phyloP scores from a whole-genome alignment of 64 coral and sea anemone genomes.

The Montipora sp. region DNA sequence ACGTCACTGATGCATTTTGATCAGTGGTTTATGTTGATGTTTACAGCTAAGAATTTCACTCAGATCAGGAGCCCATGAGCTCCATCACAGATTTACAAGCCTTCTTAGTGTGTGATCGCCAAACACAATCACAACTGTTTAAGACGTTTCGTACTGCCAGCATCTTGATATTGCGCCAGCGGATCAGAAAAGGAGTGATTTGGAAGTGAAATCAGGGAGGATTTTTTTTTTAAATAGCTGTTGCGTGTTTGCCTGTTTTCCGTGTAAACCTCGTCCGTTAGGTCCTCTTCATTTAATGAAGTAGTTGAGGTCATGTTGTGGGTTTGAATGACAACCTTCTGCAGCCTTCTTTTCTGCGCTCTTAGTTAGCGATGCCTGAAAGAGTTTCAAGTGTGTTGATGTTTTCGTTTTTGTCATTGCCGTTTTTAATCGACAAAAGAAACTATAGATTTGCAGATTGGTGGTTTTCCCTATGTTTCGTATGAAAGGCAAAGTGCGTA shows the following conservation, averaged over 20 bases:
- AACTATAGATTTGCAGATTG: not conserved
- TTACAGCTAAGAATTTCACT: not conserved
- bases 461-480: not conserved
- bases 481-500: not conserved
- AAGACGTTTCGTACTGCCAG: not conserved
- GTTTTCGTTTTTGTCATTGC: not conserved
- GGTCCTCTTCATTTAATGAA: not conserved
- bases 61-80: too few species aligned
- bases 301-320: not conserved
- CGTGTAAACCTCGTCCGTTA: not conserved
- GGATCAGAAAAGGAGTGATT: not conserved
- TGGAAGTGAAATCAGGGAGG: not conserved
- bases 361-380: not conserved
- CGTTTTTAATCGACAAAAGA: constrained; percentile 6
- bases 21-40: not conserved
- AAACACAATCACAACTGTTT: not conserved
- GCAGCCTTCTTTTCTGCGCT: not conserved
- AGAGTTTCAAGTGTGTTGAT: constrained; percentile 17
- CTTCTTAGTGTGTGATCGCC: not conserved
- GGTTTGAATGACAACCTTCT: not conserved
- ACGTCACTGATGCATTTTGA: too few species aligned
- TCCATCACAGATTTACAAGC: not conserved
- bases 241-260: not conserved
- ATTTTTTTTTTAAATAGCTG: not conserved
- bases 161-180: not conserved